A percentile compares a stretch with the other conserved stretches of the same genome.
Evolutionary conservation across 2,113 vertebrate species (phyloP).

Genomic region (Todiramphus saurophagus): DNA sequence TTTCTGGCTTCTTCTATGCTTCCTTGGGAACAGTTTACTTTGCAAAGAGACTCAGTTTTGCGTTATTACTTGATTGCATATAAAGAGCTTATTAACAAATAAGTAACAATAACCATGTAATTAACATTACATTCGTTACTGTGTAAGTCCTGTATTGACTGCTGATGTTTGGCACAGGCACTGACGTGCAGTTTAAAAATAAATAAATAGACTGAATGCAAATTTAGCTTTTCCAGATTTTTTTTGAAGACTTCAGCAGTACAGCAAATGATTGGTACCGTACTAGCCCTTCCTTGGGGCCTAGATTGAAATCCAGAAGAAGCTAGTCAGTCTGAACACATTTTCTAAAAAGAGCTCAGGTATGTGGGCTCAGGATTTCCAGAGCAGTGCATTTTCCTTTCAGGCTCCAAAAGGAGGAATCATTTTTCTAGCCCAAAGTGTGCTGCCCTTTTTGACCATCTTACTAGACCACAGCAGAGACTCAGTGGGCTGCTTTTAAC

Average conservation of each 20-base stretch:
- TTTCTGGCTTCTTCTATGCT: background rate
- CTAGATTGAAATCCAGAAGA: background rate
- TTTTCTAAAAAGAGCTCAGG: background rate
- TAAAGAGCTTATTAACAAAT: slow-evolving; percentile 50
- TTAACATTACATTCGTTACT: slow-evolving; percentile 32
- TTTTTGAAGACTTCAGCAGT: background rate
- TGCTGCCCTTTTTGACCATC: background rate
- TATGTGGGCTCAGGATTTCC: background rate
- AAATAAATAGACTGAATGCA: background rate
- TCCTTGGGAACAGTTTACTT: background rate
- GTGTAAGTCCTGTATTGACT: background rate
- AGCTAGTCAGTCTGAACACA: background rate
- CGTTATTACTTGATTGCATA: slow-evolving; percentile 26
- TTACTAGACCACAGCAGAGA: background rate
- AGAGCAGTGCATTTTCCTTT: background rate
- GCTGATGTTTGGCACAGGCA: background rate
- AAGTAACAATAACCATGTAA: slow-evolving; percentile 20
- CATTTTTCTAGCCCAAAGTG: background rate
- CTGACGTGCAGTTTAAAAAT: background rate
- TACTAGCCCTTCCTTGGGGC: background rate
- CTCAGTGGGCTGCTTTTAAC: background rate
- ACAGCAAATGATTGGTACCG: background rate
- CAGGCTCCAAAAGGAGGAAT: background rate
- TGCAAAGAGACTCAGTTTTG: background rate
- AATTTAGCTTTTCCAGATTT: background rate